Evolutionary conservation across 2,113 vertebrate species (phyloP).

Genomic region (Todiramphus saurophagus): DNA sequence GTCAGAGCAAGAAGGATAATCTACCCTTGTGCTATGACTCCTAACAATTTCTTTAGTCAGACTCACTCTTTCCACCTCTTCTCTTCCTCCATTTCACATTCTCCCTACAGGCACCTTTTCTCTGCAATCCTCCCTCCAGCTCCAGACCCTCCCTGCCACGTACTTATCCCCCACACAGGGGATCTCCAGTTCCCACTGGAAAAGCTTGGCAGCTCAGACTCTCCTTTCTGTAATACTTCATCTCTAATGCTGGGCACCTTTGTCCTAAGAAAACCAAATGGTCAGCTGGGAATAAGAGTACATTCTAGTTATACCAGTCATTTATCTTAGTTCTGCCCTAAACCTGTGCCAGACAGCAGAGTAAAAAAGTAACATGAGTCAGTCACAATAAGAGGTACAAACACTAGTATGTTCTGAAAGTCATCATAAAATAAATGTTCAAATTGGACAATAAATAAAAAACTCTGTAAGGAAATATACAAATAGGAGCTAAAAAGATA

Average conservation of each 20-base stretch:
- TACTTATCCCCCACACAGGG: not conserved
- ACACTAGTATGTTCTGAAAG: not conserved
- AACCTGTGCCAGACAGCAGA: not conserved
- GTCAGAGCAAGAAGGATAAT: not conserved
- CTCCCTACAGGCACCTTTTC: not conserved
- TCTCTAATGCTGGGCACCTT: not conserved
- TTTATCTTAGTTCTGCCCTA: not conserved
- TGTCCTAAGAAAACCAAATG: not conserved
- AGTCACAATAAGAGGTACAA: not conserved
- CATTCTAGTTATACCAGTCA: not conserved
- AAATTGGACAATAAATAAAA: not conserved
- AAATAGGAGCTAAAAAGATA: not conserved
- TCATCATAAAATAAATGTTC: not conserved
- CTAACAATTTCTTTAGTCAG: not conserved
- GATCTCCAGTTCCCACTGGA: not conserved
- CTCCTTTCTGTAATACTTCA: not conserved
- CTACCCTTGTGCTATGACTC: not conserved
- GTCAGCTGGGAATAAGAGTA: not conserved
- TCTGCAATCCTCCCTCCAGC: not conserved
- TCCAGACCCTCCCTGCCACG: not conserved
- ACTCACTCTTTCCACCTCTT: not conserved
- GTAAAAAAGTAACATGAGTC: not conserved
- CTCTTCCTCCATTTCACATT: not conserved
- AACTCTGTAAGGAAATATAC: not conserved
- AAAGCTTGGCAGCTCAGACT: not conserved